phyloP scores from a whole-genome alignment of 2,888 invertebrate species.

The Himalopsyche kuldschensis region DNA sequence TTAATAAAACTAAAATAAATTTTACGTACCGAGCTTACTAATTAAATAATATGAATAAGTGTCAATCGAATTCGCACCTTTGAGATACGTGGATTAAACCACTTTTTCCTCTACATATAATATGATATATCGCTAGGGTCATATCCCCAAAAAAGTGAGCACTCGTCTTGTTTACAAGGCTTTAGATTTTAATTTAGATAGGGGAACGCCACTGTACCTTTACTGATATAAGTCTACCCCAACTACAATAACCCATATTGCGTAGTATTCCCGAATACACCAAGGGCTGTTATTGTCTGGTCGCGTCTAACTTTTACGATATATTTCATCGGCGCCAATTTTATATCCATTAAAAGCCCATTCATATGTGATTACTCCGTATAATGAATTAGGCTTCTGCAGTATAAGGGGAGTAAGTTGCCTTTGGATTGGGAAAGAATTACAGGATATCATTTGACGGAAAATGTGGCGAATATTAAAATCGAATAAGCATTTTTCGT shows the following conservation, averaged over 20 bases:
- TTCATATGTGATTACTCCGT: conserved; percentile 63
- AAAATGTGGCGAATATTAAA: neutral
- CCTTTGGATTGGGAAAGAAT: neutral
- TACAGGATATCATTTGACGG: conserved; percentile 14
- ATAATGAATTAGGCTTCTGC: conserved; percentile 49
- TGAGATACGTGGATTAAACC: neutral
- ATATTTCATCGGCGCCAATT: conserved; percentile 26
- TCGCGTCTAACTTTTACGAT: neutral
- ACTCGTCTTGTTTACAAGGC: conserved; percentile 65
- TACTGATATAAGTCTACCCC: conserved; percentile 42
- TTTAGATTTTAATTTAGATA: conserved; percentile 66
- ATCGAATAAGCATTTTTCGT: neutral
- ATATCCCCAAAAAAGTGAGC: conserved; percentile 59
- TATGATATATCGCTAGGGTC: conserved; percentile 7
- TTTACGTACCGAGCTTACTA: no score
- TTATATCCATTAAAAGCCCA: conserved; percentile 60
- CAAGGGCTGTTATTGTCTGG: neutral
- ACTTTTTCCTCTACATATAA: conserved; percentile 21
- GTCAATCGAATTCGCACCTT: neutral
- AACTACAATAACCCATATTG: neutral
- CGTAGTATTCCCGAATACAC: neutral
- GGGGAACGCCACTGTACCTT: conserved; percentile 47
- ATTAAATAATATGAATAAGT: neutral
- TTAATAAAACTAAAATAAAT: no score
- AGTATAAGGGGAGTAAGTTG: neutral